A percentile compares a stretch with the other conserved stretches of the same genome.
phyloP scores from a whole-genome alignment of 2,797 vertebrate genomes.

The Pachyuromys duprasi region DNA sequence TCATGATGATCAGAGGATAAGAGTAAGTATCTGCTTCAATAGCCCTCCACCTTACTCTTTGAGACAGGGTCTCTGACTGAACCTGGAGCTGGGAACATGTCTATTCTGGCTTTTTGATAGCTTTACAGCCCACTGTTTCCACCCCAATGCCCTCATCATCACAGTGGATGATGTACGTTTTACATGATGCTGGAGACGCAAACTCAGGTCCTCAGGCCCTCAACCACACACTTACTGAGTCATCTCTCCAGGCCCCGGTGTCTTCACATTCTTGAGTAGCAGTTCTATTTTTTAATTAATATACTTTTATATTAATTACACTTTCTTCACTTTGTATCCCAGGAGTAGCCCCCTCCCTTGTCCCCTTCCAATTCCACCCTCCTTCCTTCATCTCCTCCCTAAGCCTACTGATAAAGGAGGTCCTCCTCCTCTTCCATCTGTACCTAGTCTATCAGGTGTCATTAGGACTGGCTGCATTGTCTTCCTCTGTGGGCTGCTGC shows the following conservation, averaged over 20 bases:
- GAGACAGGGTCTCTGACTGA: background rate
- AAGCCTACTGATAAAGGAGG: too few relatives aligned
- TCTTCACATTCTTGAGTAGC: background rate
- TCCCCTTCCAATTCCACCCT: too few relatives aligned
- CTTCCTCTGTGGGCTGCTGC: too few relatives aligned
- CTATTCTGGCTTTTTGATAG: background rate
- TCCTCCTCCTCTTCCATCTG: too few relatives aligned
- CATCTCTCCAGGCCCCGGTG: background rate
- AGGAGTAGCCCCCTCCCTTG: too few relatives aligned
- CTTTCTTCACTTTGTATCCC: too few relatives aligned
- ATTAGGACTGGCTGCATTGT: too few relatives aligned
- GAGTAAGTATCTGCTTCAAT: background rate
- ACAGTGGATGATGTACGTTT: background rate
- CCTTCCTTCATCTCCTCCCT: too few relatives aligned
- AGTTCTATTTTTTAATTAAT: background rate
- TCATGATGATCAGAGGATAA: background rate
- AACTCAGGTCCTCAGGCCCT: background rate
- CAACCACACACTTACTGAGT: background rate
- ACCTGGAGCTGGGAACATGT: too few relatives aligned
- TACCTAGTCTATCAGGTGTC: too few relatives aligned
- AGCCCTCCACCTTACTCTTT: background rate
- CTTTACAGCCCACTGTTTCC: background rate
- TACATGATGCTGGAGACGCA: background rate
- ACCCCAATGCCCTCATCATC: background rate
- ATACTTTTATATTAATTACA: too few relatives aligned